Evolutionary conservation across 2,113 vertebrate species (phyloP), one percentile per base, ranked within the genome.

Genomic region (Bufo bufo): DNA sequence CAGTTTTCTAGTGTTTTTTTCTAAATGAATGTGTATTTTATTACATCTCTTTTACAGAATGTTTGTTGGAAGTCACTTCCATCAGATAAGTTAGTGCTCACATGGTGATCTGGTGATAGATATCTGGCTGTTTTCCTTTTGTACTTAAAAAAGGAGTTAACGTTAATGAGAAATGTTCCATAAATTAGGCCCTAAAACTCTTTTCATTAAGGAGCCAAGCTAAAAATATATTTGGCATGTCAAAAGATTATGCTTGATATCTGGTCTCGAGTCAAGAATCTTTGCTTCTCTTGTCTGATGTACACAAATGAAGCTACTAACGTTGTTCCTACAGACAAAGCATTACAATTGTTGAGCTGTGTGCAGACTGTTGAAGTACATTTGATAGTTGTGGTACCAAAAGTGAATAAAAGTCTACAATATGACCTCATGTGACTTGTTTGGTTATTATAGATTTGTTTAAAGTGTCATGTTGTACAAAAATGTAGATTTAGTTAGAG

Each of bases 191-290:
- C 56, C 56, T 84, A 77, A 84, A 84, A 84, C 16, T 20, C 72
- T 83, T 58, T 89, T 89, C 59, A 84, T 84, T 88, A 88, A 69
- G 45, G 54, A 72, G 49, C 81, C 74, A 78, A 58, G 59, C 59
- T 77, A 89, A 84, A 84, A 89, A 89, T 89, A 89, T 65, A 17
- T 50, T 84, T 89, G 81, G 82, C 87, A 84, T 54, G 80, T 83
- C 49, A 82, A 47, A 74, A 17, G 58, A 66, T 17, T 84, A 77
- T 89, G 58, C 58, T 49, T 33, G 33, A 47, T 88, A 84, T 84
- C 87, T 84, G 87, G 71, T 77, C 58, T 78, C 69, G 11, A 58
- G 87, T 84, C 81, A 54, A 83, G 77, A 87, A 81, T 82, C 72
- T 87, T 43, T 71, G n/a, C 47, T 79, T 49, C 14, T 79, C 14